Base-by-base conservation (phyloP, 2,113 vertebrate species). In the Gavialis gangeticus region DNA sequence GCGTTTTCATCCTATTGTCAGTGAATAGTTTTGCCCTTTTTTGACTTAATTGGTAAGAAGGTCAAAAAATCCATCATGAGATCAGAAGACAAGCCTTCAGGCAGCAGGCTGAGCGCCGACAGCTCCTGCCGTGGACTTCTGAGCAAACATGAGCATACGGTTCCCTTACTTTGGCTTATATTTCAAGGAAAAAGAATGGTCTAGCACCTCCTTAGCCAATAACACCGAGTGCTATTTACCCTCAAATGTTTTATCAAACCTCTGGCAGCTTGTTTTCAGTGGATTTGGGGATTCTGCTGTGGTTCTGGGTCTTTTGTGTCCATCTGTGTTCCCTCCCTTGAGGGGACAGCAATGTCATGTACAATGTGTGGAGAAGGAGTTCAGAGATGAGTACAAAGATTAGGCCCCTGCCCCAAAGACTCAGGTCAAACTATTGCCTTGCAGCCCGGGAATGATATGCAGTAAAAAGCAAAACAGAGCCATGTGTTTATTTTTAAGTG, bases 121-220 rank as follows among this genome's bases (percentile, higher is more conserved):
- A 6, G 0, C 34, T 58, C 7, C n/a, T n/a, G n/a, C 27, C 88
- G 84, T 92, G 59, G 71, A 69, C 21, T 46, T 86, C 34, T 11
- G 8, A 77, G 22, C 57, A 27, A 59, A 54, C 0, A 2, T 25
- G 78, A 37, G 75, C 79, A 75, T 0, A 0, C 82, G 66, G 25
- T 79, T 19, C 60, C 9, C 46, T 80, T 27, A 37, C 75, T 1
- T 0, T 24, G 57, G 73, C 81, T 86, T 78, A 17, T 10, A 5
- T 56, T 69, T 54, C 4, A 5, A 57, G 4, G 2, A 9, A 9
- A 54, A 88, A 28, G 10, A 91, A 80, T 0, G 88, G 11, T 4
- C 57, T 84, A 71, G 28, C 30, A 13, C 30, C 2, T 73, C 6
- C 66, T 80, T 85, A 7, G 1, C 6, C 73, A 75, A 79, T 37